Evolutionary conservation across 53 echinoderm and acorn worm genomes (phyloP).

Genomic region (Pentamera pediparva): DNA sequence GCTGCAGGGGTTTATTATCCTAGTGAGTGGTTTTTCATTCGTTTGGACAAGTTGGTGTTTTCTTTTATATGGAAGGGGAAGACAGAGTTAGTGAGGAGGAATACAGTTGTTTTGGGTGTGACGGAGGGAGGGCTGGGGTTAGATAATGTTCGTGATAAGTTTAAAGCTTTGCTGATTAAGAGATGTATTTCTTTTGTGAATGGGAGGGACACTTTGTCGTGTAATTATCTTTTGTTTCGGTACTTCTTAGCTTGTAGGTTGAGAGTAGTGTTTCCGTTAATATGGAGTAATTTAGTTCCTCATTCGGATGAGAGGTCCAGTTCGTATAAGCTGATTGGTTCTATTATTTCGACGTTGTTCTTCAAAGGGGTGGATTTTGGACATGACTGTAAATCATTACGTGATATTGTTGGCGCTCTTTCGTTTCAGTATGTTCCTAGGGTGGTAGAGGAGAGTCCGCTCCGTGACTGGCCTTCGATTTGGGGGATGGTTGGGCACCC

Average conservation of each 20-base stretch:
- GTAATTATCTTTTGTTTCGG: not conserved
- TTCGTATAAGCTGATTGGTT: no score
- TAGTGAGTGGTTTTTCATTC: not conserved
- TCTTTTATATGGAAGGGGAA: not conserved
- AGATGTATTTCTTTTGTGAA: not conserved
- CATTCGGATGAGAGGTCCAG: no score
- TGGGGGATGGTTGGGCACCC: no score
- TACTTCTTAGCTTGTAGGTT: conserved; percentile 6
- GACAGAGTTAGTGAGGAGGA: not conserved
- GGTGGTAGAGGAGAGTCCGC: no score
- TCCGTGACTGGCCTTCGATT: no score
- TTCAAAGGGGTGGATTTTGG: no score
- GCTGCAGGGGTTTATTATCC: not conserved
- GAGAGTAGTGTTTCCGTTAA: no score
- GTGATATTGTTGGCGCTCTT: no score
- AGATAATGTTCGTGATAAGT: not conserved
- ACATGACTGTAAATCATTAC: no score
- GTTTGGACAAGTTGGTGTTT: not conserved
- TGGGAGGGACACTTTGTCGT: not conserved
- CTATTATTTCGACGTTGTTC: no score
- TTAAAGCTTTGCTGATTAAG: not conserved
- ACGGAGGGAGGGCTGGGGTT: not conserved
- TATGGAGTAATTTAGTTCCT: no score
- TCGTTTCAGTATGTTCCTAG: no score
- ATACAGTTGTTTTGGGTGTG: not conserved